These are phyloP conservation scores for Tachina fera DNA, from an alignment of 2,888 invertebrate genomes.

Conservation along the genomic window DNA sequence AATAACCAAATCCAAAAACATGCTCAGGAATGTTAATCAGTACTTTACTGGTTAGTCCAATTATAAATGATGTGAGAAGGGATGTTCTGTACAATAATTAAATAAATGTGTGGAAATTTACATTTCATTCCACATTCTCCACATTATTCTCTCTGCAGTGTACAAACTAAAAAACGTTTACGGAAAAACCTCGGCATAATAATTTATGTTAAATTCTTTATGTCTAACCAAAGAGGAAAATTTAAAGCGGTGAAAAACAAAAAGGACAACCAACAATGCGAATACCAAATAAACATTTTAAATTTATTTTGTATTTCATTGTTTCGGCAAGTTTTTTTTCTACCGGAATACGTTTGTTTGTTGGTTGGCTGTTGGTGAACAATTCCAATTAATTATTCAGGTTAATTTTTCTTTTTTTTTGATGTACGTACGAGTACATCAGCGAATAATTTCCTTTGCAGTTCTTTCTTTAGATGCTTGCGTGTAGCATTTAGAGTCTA, in stretches of 20 bases:
- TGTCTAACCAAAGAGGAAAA: background rate
- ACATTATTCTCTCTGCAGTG: background rate
- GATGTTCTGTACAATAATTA: slow-evolving; percentile 9
- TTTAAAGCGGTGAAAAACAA: background rate
- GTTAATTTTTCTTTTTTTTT: slow-evolving; percentile 18
- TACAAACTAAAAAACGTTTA: slow-evolving; percentile 13
- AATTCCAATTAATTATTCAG: slow-evolving; percentile 55
- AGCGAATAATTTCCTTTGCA: background rate
- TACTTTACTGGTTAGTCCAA: slow-evolving; percentile 55
- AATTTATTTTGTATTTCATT: slow-evolving; percentile 46
- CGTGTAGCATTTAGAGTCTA: background rate
- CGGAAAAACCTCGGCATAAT: slow-evolving; percentile 33
- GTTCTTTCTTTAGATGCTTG: background rate
- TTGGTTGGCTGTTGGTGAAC: slow-evolving; percentile 18
- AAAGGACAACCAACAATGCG: slow-evolving; percentile 16
- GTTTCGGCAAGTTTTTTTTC: slow-evolving; percentile 1
- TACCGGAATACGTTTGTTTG: background rate
- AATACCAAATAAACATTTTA: slow-evolving; percentile 35
- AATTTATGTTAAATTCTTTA: slow-evolving; percentile 52
- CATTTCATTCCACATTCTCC: background rate
- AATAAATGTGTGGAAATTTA: slow-evolving; percentile 24
- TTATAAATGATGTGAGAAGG: slow-evolving; percentile 42
- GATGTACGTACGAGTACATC: background rate
- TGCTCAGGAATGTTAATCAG: slow-evolving; percentile 29
- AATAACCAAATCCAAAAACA: slow-evolving; percentile 11